Base-by-base conservation (phyloP, 2,113 vertebrate genomes). In the Procavia capensis region DNA sequence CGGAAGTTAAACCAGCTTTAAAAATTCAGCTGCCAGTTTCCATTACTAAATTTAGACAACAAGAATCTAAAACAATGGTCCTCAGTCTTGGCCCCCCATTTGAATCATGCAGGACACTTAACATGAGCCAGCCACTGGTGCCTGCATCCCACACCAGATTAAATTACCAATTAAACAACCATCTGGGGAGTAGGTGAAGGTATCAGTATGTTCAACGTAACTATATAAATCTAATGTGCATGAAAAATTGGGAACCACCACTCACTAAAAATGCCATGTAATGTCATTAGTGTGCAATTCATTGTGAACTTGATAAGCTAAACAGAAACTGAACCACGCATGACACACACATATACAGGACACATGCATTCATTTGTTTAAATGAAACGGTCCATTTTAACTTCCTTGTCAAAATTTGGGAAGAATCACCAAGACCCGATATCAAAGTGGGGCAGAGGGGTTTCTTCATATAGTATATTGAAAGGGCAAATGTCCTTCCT, bases 161-260 rank as follows among this genome's bases (percentile, higher is more conserved):
- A 85, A 89, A 93, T 45, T 70, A 66, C 39, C 70, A 81, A 85
- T 93, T 82, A 91, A 78, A 61, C 72, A 50, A 82, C 61, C 85
- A 36, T 43, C 47, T 63, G 13, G 76, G 63, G 39, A 76, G 6
- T 2, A 81, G 9, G 43, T 36, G 41, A 86, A 85, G 25, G 8
- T 14, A 36, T 22, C n/a, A 45, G 57, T 57, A 81, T 81, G 63
- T 88, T 94, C 63, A 87, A 87, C 80, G 50, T 36, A 70, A 85
- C 6, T 70, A 70, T 24, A 31, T 20, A 17, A 87, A 59, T 87
- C 75, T 89, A 41, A 61, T 25, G 68, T 91, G 39, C 59, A 78
- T 34, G 54, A 82, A n/a, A 68, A 57, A 83, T 2, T 78, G 29
- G 86, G 17, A 89, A 75, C 10, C 10, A 47, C 20, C 81, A 57